Percentiles rank a stretch among this genome's conserved stretches.
Evolutionary conservation across 2,113 vertebrate species (phyloP).

Genomic region (Oncorhynchus masou): DNA sequence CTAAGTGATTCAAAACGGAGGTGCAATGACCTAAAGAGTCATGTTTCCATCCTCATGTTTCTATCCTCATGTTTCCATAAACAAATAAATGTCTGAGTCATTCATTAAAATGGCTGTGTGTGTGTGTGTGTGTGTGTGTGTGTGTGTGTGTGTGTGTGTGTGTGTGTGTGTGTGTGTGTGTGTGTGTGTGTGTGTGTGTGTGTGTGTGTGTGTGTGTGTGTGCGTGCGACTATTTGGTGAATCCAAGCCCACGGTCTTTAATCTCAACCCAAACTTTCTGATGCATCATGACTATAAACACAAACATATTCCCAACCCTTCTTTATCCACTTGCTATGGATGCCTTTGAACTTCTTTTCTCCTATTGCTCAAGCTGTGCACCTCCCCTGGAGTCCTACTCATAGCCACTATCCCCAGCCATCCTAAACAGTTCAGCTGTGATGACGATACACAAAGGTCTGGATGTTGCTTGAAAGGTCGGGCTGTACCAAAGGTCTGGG

Average conservation of each 20-base stretch:
- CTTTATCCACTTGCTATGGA: too few relatives aligned
- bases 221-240: background rate
- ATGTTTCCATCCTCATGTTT: background rate
- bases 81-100: background rate
- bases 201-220: too few relatives aligned
- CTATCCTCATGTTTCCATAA: background rate
- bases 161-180: too few relatives aligned
- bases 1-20: background rate
- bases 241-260: background rate
- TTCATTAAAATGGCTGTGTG: background rate
- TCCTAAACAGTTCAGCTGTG: background rate
- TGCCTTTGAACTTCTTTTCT: background rate
- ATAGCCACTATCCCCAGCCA: background rate
- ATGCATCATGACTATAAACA: background rate
- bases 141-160: too few relatives aligned
- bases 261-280: background rate
- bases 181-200: too few relatives aligned
- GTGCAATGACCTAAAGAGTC: background rate
- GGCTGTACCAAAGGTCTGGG: background rate
- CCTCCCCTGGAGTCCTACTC: conserved; percentile 4
- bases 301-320: too few relatives aligned
- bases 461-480: background rate
- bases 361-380: background rate
- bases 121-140: too few relatives aligned
- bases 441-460: background rate